These are phyloP conservation scores for Strix aluco DNA, from an alignment of 2,113 vertebrate species.

Conservation along the genomic window DNA sequence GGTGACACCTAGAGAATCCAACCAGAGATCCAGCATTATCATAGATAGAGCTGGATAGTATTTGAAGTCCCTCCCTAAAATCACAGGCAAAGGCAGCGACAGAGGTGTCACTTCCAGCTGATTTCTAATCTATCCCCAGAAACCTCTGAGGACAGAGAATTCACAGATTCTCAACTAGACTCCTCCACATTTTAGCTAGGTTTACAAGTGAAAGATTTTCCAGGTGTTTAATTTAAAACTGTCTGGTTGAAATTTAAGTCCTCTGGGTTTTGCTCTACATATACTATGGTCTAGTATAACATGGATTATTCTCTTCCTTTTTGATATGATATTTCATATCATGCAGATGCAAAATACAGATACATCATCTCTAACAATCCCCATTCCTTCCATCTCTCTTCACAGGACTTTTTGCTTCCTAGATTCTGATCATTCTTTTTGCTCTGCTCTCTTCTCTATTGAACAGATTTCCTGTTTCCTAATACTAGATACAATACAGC, in stretches of 20 bases:
- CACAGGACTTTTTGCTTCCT: background rate
- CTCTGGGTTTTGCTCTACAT: background rate
- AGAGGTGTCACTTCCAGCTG: background rate
- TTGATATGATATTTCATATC: background rate
- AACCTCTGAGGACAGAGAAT: background rate
- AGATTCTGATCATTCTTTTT: background rate
- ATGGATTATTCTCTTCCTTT: background rate
- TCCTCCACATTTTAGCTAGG: background rate
- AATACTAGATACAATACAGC: background rate
- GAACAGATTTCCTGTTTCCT: constrained; percentile 9
- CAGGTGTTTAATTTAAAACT: background rate
- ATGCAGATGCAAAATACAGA: background rate
- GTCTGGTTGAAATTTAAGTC: background rate
- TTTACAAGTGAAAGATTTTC: background rate
- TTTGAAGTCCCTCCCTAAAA: background rate
- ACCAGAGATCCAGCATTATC: background rate
- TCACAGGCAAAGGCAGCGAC: background rate
- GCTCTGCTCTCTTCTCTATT: background rate
- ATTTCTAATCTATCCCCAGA: background rate
- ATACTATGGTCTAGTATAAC: background rate
- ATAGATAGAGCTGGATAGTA: background rate
- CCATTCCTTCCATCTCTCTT: background rate
- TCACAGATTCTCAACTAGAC: background rate
- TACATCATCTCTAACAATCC: background rate
- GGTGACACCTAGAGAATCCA: constrained; percentile 44